These are phyloP conservation scores for Tragelaphus oryx DNA, from an alignment of 2,797 vertebrate species.

Conservation along the genomic window DNA sequence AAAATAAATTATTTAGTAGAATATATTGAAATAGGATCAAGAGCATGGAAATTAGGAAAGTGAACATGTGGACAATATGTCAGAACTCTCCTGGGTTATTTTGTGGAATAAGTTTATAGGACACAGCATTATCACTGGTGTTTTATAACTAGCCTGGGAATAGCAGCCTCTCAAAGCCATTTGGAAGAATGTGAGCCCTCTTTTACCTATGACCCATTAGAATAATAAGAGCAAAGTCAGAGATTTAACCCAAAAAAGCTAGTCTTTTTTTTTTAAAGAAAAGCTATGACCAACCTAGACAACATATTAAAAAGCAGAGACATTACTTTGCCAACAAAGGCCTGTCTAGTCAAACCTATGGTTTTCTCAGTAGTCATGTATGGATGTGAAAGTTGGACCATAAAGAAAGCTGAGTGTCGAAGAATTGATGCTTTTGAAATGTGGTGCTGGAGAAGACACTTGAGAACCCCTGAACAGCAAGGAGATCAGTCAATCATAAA, in stretches of 20 bases:
- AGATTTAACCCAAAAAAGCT: background rate
- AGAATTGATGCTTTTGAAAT: background rate
- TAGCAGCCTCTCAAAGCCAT: background rate
- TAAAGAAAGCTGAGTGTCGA: background rate
- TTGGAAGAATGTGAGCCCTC: background rate
- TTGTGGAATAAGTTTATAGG: background rate
- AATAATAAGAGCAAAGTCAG: background rate
- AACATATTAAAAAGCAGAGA: background rate
- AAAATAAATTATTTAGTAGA: conserved; percentile 40
- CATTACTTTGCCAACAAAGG: background rate
- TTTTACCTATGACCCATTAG: background rate
- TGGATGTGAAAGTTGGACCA: background rate
- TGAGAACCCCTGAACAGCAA: no score
- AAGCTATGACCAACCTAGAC: background rate
- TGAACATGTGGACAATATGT: background rate
- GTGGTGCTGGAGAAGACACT: background rate
- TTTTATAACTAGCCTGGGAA: background rate
- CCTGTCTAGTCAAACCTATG: background rate
- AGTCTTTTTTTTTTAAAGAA: background rate
- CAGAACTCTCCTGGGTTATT: background rate
- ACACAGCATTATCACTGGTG: background rate
- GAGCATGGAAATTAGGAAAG: background rate
- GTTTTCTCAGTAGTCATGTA: background rate
- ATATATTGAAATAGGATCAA: conserved; percentile 40
- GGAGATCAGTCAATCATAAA: no score